phyloP scores from a whole-genome alignment of 2,888 invertebrate genomes.

The Ophion ellenae region DNA sequence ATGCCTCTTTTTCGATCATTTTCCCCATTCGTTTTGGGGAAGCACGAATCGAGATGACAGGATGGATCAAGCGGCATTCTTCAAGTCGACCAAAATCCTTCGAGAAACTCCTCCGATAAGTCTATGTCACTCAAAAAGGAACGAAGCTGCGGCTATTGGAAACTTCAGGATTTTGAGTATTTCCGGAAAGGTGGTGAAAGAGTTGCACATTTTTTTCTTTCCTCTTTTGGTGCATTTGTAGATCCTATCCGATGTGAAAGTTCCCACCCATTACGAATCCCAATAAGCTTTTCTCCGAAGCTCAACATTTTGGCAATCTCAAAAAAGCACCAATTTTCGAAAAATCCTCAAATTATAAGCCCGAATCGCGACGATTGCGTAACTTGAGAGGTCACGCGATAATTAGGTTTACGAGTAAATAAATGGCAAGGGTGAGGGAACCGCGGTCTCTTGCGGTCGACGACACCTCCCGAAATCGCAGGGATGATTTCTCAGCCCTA shows the following conservation, averaged over 20 bases:
- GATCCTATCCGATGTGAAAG: background rate
- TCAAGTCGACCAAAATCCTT: no score
- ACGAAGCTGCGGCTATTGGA: no score
- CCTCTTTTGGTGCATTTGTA: background rate
- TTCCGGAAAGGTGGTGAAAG: no score
- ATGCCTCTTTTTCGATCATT: no score
- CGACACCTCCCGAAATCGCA: background rate
- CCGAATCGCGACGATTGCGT: background rate
- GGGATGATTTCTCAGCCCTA: background rate
- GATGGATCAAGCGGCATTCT: no score
- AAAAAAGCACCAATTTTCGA: background rate
- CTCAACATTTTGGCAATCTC: background rate
- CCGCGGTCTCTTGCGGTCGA: background rate
- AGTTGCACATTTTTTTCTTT: background rate
- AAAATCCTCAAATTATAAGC: background rate
- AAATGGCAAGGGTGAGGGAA: background rate
- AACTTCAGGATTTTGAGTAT: no score
- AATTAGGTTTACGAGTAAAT: background rate
- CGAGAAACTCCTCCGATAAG: no score
- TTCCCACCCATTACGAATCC: background rate
- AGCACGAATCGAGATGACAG: no score
- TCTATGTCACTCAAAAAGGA: no score
- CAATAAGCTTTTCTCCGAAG: background rate
- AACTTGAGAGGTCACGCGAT: background rate
- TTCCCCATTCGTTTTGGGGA: no score